Evolutionary conservation across 2,113 vertebrate genomes (phyloP).

Genomic region (Grallaria varia): DNA sequence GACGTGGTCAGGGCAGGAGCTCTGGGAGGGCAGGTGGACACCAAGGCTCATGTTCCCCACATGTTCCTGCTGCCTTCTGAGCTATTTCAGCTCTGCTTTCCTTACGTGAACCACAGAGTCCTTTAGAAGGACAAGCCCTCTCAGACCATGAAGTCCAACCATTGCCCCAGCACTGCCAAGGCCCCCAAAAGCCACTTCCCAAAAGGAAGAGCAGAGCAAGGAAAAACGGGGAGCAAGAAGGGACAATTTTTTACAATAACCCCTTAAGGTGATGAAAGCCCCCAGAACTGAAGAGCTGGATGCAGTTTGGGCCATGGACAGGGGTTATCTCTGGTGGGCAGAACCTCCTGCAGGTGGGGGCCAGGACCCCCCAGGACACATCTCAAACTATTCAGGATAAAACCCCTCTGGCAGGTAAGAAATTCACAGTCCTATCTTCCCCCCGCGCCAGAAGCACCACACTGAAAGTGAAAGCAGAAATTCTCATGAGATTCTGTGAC

Average conservation of each 20-base stretch:
- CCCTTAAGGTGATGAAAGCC: background rate
- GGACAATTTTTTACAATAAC: background rate
- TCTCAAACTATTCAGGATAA: background rate
- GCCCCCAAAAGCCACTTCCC: background rate
- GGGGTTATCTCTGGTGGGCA: background rate
- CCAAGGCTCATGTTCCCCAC: too few relatives aligned
- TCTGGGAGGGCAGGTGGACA: too few relatives aligned
- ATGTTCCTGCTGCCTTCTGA: too few relatives aligned
- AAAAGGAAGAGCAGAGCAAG: background rate
- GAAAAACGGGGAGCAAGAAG: background rate
- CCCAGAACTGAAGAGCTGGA: background rate
- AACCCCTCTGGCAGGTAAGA: fast-evolving
- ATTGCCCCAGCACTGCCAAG: background rate
- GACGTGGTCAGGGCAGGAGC: too few relatives aligned
- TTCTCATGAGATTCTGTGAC: background rate
- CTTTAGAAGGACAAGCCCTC: too few relatives aligned
- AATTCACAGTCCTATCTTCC: fast-evolving
- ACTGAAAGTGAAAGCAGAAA: background rate
- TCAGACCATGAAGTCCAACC: too few relatives aligned
- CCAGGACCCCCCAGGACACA: fast-evolving
- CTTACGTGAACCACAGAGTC: too few relatives aligned
- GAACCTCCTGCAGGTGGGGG: background rate
- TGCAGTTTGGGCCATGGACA: background rate
- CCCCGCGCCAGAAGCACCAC: fast-evolving
- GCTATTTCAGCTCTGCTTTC: too few relatives aligned